Conservation (phyloP, 2,888 invertebrate genomes). For the Tachina fera region DNA sequence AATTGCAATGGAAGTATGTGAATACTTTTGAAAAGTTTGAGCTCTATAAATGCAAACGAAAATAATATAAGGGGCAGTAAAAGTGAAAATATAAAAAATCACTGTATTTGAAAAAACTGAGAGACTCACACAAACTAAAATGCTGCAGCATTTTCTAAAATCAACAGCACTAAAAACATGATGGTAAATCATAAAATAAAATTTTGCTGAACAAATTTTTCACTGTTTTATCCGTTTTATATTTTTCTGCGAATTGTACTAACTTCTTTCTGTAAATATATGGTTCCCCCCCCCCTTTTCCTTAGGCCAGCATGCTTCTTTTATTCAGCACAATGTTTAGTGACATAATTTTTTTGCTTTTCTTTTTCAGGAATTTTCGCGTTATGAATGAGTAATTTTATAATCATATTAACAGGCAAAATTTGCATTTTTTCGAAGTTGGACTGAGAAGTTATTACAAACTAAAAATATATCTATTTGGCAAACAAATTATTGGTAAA, state of each 20-base stretch:
- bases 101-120: conserved; percentile 1
- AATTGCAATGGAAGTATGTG: conserved; percentile 40
- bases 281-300: neutral
- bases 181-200: conserved; percentile 48
- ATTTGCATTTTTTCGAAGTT: neutral
- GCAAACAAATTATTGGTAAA: neutral
- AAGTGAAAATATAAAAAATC: conserved; percentile 12
- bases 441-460: neutral
- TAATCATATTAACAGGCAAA: conserved; percentile 76
- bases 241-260: conserved; percentile 18
- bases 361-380: conserved; percentile 59
- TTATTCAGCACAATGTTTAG: conserved; percentile 9
- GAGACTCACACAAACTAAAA: neutral
- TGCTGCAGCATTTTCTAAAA: conserved; percentile 14
- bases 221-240: conserved; percentile 18
- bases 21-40: conserved; percentile 30
- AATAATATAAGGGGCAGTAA: conserved; percentile 45
- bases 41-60: conserved; percentile 37
- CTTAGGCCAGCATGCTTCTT: neutral
- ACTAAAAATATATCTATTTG: neutral
- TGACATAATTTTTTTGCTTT: conserved; percentile 42
- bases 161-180: conserved; percentile 33
- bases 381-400: conserved; percentile 78
- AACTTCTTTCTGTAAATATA: conserved; percentile 43
- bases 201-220: conserved; percentile 46